Evolutionary conservation across 2,888 invertebrate genomes (phyloP), one percentile per base, ranked within the genome.

Genomic region (Ceramica pisi): DNA sequence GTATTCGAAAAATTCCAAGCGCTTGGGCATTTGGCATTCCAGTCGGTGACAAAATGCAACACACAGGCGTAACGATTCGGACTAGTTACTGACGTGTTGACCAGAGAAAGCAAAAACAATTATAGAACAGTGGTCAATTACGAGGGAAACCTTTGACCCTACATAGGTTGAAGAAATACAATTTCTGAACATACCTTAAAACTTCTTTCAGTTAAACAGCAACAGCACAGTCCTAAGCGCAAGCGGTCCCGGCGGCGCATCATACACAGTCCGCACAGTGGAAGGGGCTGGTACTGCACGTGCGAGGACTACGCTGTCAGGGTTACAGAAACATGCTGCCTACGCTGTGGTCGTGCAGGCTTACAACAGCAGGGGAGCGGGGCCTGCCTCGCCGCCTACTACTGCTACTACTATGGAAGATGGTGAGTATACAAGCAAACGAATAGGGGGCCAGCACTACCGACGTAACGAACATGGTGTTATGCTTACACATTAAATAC

Each of bases 291-390:
- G 98, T 80, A 97, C 97, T 74, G 97, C 97, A 0, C 97, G 98
- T 76, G 97, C 97, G 2, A 87, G 95, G 10, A 96, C 96, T 0
- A 96, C 97, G 12, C 92, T 98, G 41, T 97, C 97, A 64, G 98
- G 97, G 48, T 95, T 98, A 48, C 97, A 97, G 88, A 98, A 98
- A 92, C 98, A 97, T 91, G 97, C 98, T 1, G 97, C 97, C 9
- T 98, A 98, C 89, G 97, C 97, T 83, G 97, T 98, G 41, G 97
- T 98, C 57, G 98, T 98, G 3, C 98, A 98, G 93, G 98, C 98
- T 35, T 98, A 98, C 90, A 98, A 98, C 84, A 98, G 98, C 88
- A 97, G 98, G 87, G 98, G 98, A 35, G 98, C 98, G 59, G 98
- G 98, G 0, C 98, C 98, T 2, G 97, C 98, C 16, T 98, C 98